Evolutionary conservation across 1,140 invertebrate species (phyloP).

Genomic region (Holotrichia oblita): DNA sequence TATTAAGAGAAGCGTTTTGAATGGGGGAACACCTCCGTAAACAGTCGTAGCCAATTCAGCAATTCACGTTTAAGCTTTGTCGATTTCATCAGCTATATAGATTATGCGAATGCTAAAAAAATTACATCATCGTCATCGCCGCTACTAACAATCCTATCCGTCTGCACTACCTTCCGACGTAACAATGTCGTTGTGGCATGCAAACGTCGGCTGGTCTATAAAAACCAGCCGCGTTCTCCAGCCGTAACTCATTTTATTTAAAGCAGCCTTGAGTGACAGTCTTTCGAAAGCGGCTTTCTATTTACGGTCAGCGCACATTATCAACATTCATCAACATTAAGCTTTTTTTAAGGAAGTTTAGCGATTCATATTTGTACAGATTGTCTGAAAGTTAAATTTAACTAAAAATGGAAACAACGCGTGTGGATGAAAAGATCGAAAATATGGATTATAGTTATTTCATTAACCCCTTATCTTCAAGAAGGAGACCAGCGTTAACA

Average conservation of each 20-base stretch:
- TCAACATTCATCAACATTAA: background rate
- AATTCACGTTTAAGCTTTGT: background rate
- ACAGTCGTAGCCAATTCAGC: background rate
- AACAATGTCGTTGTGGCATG: background rate
- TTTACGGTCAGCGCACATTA: background rate
- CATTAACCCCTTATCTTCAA: constrained; percentile 53
- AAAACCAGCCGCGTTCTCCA: background rate
- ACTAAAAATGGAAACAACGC: constrained; percentile 6
- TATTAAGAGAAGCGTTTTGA: background rate
- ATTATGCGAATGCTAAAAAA: constrained; percentile 10
- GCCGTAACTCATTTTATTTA: constrained; percentile 18
- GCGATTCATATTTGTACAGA: background rate
- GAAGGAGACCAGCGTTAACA: constrained; percentile 58
- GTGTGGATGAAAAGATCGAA: constrained; percentile 41
- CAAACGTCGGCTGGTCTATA: background rate
- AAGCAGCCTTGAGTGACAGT: background rate
- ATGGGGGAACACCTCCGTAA: background rate
- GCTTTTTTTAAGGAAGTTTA: background rate
- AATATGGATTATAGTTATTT: constrained; percentile 57
- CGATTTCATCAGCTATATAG: constrained; percentile 13
- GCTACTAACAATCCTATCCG: background rate
- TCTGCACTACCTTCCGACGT: background rate
- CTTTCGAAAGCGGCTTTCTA: background rate
- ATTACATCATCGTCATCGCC: constrained; percentile 16
- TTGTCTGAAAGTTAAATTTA: background rate